phyloP scores from a whole-genome alignment of 2,888 invertebrate species.

The Liopterus haemorrhoidalis region DNA sequence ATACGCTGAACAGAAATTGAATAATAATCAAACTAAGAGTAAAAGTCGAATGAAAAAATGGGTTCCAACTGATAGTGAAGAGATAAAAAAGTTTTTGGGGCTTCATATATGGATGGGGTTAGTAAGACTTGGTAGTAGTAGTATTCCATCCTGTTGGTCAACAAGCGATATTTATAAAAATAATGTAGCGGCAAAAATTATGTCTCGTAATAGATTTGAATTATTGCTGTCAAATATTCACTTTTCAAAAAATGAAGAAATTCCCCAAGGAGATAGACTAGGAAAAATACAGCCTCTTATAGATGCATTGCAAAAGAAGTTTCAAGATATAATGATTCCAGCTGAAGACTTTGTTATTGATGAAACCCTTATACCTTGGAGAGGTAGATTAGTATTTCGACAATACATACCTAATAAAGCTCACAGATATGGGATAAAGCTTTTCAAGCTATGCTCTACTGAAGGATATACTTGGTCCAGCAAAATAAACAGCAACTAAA shows the following conservation, averaged over 20 bases:
- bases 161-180: too few species aligned
- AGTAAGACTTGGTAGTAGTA: too few species aligned
- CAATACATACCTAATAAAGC: constrained; percentile 12
- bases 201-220: too few species aligned
- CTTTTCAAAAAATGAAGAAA: constrained; percentile 25
- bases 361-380: constrained; percentile 33
- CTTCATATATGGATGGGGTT: too few species aligned
- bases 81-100: too few species aligned
- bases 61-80: too few species aligned
- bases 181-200: too few species aligned
- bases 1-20: constrained; percentile 24
- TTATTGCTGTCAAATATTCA: too few species aligned
- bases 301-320: constrained; percentile 23
- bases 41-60: background rate
- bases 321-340: constrained; percentile 28
- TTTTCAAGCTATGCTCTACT: constrained; percentile 8
- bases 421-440: constrained; percentile 3
- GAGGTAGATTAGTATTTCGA: constrained; percentile 19
- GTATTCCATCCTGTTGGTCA: too few species aligned
- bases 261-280: constrained; percentile 18
- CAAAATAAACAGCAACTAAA: too few species aligned
- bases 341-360: constrained; percentile 30
- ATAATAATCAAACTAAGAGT: constrained; percentile 8
- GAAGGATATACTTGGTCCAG: constrained; percentile 4
- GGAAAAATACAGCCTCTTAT: constrained; percentile 25